Base-by-base conservation (phyloP, 2,797 vertebrate species). In the Acipenser oxyrinchus region DNA sequence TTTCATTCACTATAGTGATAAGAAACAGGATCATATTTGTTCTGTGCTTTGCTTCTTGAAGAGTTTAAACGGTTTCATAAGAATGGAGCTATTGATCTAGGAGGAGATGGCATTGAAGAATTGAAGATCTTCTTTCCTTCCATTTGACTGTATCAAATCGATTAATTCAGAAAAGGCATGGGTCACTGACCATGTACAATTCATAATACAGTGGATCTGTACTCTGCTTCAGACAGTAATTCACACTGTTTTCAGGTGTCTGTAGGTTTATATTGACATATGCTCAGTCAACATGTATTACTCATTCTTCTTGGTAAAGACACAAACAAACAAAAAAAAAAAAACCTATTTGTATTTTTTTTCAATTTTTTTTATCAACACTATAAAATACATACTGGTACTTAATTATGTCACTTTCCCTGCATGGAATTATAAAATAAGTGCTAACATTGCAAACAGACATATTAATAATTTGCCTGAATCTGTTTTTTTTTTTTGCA, bases 161-260 rank as follows among this genome's bases (percentile, higher is more conserved):
- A 73, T 81, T 83, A 76, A 82, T 78, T 80, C 82, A 74, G 75
- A 74, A 81, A 82, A 77, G 73, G 65, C 63, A 1, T 74, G 73
- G 69, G 72, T 81, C 74, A 82, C 72, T 69, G 81, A 70, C 73
- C 72, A 71, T 69, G 61, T 59, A 57, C 48, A 67, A 67, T 76
- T 72, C 66, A 64, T 66, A 77, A 76, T 67, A 70, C 37, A 71
- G 68, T 64, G 66, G 67, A 69, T 75, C 74, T 18, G 15, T 78
- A 64, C 53, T 49, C 15, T 52, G 51, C 49, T 9, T 13, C 12
- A 49, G 23, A 48, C 63, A 23, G 63, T 64, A 64, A 51, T 51
- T 51, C 3, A 64, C 49, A n/a, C 49, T 37, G 63, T n/a, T 64
- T 64, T 64, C 15, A 64, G 53, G 13, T 2, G 50, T 15, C 50